phyloP scores from a whole-genome alignment of 2,797 vertebrate genomes.

The Diplodus puntazzo region DNA sequence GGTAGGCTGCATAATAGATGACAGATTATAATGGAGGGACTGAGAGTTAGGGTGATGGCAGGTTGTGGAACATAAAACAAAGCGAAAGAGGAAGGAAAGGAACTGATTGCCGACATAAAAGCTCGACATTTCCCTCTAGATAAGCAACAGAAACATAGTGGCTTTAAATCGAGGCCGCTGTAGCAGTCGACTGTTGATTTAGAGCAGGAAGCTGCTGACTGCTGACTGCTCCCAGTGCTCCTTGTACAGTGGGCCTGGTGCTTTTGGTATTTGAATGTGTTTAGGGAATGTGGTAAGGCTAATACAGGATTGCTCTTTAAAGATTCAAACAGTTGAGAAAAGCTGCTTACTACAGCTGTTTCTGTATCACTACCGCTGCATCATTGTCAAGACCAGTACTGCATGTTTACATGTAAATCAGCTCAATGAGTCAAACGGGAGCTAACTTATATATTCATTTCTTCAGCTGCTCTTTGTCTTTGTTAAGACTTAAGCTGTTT shows the following conservation, averaged over 20 bases:
- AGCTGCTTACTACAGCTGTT: slow-evolving; percentile 13
- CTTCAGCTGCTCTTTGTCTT: background rate
- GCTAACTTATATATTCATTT: slow-evolving; percentile 3
- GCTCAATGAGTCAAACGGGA: slow-evolving; percentile 14
- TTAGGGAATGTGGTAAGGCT: background rate
- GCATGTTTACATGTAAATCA: slow-evolving; percentile 18
- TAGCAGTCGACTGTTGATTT: background rate
- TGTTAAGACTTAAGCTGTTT: background rate
- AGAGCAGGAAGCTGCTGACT: slow-evolving; percentile 13
- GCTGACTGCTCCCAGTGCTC: slow-evolving; percentile 19
- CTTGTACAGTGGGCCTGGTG: background rate
- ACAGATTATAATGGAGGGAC: background rate
- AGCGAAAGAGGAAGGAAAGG: slow-evolving; percentile 48
- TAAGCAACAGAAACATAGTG: slow-evolving; percentile 12
- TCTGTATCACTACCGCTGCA: background rate
- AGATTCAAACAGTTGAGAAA: background rate
- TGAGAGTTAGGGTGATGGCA: slow-evolving; percentile 1
- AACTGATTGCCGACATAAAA: slow-evolving; percentile 6
- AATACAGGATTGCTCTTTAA: background rate
- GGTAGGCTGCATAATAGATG: slow-evolving; percentile 3
- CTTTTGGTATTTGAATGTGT: background rate
- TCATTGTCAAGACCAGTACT: background rate
- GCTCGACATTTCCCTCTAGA: slow-evolving; percentile 34
- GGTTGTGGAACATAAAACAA: slow-evolving; percentile 28
- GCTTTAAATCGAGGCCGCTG: slow-evolving; percentile 2